phyloP scores from a whole-genome alignment of 37 sponge, comb jelly and placozoan species.

The Ephydatia muelleri region DNA sequence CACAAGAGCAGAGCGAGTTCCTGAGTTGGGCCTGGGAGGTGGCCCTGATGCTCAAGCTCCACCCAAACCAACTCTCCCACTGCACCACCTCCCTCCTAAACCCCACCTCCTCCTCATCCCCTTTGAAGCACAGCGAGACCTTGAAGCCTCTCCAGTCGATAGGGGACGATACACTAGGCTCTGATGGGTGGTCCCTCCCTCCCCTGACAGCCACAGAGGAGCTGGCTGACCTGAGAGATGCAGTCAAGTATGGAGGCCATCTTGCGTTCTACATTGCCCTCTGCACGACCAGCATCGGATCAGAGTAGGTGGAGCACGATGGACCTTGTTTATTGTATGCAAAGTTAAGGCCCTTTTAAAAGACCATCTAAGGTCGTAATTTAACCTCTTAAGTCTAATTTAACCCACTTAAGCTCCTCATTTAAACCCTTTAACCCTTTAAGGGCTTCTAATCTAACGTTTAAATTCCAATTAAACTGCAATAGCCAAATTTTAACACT shows the following conservation, averaged over 20 bases:
- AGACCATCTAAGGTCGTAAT: not conserved
- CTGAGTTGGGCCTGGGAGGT: conserved; percentile 83
- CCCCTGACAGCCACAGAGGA: conserved; percentile 17
- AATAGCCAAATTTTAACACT: too few species aligned
- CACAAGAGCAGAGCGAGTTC: conserved; percentile 52
- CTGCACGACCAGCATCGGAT: conserved; percentile 61
- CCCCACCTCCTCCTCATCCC: conserved; percentile 24
- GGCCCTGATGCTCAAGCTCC: conserved; percentile 80
- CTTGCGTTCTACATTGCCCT: conserved; percentile 81
- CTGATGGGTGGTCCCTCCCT: conserved; percentile 23
- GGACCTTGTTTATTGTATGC: not conserved
- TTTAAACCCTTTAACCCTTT: conserved; percentile 3
- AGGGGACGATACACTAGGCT: not conserved
- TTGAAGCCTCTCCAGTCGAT: too few species aligned
- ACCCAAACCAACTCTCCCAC: conserved; percentile 62
- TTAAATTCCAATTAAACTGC: too few species aligned
- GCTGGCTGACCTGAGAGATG: conserved; percentile 55
- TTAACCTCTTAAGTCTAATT: too few species aligned
- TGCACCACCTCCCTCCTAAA: conserved; percentile 2
- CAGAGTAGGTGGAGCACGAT: conserved; percentile 57
- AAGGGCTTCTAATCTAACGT: too few species aligned
- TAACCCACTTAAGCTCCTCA: too few species aligned
- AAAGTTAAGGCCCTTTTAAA: too few species aligned
- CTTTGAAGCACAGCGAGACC: too few species aligned
- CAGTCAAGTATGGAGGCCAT: conserved; percentile 53